phyloP scores from a whole-genome alignment of 1,140 invertebrate species.

The Neodiprion fabricii region DNA sequence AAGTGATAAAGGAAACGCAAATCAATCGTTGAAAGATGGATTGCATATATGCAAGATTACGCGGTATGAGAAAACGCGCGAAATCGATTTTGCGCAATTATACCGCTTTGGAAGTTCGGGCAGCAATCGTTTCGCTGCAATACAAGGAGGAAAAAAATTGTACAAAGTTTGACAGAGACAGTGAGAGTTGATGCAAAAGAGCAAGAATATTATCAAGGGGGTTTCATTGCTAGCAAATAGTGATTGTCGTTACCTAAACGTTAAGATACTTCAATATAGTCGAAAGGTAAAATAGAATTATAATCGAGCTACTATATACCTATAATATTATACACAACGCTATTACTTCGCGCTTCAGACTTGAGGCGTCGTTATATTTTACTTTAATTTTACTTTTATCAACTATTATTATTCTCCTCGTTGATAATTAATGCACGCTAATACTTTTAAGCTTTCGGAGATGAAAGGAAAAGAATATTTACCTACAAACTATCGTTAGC shows the following conservation, averaged over 20 bases:
- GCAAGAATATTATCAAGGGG: background rate
- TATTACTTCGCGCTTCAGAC: no score
- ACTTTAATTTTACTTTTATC: background rate
- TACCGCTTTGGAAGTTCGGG: no score
- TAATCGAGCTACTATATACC: background rate
- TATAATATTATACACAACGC: background rate
- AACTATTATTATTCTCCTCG: no score
- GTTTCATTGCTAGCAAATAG: background rate
- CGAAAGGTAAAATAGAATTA: background rate
- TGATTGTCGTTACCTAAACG: constrained; percentile 4
- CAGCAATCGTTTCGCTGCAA: no score
- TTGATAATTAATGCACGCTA: background rate
- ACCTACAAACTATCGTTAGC: background rate
- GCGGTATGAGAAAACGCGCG: no score
- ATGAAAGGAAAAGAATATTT: background rate
- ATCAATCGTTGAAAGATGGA: no score
- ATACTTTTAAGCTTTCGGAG: background rate
- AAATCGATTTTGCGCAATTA: no score
- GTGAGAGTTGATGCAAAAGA: background rate
- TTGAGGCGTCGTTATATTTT: background rate
- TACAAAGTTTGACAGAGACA: no score
- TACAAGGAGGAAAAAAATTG: no score
- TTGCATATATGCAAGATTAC: no score
- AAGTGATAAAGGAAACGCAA: no score
- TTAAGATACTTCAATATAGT: background rate